phyloP scores from a whole-genome alignment of 2,888 invertebrate genomes.

The Conops quadrifasciatus region DNA sequence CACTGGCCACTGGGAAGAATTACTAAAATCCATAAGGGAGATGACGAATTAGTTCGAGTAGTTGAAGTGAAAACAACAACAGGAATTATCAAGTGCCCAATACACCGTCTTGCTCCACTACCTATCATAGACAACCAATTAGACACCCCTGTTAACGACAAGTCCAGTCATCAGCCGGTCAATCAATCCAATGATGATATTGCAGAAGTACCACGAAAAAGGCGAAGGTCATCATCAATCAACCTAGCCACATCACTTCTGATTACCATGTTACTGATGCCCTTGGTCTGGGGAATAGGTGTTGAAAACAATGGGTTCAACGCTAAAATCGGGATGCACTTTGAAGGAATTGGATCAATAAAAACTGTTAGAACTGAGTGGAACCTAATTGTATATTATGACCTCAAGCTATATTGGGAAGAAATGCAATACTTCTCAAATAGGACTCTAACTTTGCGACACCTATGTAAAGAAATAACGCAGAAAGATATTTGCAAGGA shows the following conservation, averaged over 20 bases:
- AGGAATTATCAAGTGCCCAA: background rate
- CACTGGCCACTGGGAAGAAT: constrained; percentile 17
- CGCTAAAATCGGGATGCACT: constrained; percentile 3
- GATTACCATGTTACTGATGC: background rate
- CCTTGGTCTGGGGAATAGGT: background rate
- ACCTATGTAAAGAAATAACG: background rate
- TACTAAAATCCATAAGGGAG: background rate
- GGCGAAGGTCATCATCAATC: constrained; percentile 1
- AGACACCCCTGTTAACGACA: background rate
- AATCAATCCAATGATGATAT: background rate
- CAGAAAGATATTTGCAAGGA: background rate
- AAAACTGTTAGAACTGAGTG: constrained; percentile 3
- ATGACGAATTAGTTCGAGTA: too few species aligned
- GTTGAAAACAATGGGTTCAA: constrained; percentile 8
- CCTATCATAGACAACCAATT: constrained; percentile 10
- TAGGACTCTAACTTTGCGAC: background rate
- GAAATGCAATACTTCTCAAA: background rate
- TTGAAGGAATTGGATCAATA: constrained; percentile 16
- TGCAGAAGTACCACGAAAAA: background rate
- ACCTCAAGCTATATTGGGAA: constrained; percentile 1
- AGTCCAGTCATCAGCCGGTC: background rate
- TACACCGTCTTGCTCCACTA: constrained; percentile 1
- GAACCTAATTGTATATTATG: constrained; percentile 2
- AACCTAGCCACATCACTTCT: background rate
- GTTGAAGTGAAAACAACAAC: too few species aligned